Conservation (phyloP, 2,113 vertebrate genomes). For the Xiphias gladius region DNA sequence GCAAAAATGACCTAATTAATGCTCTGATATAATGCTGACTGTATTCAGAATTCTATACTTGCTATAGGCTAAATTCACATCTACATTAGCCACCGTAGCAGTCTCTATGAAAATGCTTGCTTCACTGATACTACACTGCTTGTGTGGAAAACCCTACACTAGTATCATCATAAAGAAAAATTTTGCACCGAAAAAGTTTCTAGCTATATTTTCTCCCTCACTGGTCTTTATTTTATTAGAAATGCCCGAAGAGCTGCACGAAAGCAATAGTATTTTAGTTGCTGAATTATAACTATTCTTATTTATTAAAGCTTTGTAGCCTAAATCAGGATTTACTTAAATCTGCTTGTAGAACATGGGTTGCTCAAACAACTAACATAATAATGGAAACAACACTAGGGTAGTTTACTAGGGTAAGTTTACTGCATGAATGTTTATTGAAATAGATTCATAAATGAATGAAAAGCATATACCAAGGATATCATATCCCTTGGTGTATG, state of each 20-base stretch:
- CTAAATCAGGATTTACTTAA: background rate
- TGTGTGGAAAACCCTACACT: too few species aligned
- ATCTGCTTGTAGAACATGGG: background rate
- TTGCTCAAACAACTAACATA: too few species aligned
- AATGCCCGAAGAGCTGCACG: background rate
- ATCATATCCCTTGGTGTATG: too few species aligned
- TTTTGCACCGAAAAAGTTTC: too few species aligned
- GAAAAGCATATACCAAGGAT: too few species aligned
- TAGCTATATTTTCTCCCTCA: too few species aligned
- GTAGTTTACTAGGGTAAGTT: too few species aligned
- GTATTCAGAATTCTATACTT: background rate
- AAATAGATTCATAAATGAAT: too few species aligned
- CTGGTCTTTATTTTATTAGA: background rate
- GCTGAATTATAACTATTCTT: background rate
- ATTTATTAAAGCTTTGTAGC: background rate
- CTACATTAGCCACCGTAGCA: background rate
- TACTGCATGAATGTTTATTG: too few species aligned
- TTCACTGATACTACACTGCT: background rate
- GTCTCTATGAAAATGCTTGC: background rate
- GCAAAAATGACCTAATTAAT: conserved; percentile 44
- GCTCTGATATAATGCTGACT: background rate
- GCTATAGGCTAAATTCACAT: conserved; percentile 6
- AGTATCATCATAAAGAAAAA: too few species aligned
- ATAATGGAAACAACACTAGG: too few species aligned
- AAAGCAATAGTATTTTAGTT: background rate